Conservation (phyloP, 2,797 vertebrate species). For the Naso thynnoides region DNA sequence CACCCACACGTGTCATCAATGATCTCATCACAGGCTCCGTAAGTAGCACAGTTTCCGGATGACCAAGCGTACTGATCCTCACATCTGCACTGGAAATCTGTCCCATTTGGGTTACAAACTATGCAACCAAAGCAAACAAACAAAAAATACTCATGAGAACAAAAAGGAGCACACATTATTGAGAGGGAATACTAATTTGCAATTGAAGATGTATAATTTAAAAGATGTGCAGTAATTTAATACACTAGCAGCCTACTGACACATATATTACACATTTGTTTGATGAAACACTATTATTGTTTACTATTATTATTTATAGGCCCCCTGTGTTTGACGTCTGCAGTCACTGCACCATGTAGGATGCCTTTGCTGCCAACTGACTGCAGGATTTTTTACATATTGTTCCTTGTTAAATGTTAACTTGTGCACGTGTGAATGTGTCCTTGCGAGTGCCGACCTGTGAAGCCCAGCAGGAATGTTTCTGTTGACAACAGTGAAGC, state of each 20-base stretch:
- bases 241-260: neutral
- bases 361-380: neutral
- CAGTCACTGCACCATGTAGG: neutral
- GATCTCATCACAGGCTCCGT: constrained; percentile 63
- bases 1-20: constrained; percentile 72
- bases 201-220: neutral
- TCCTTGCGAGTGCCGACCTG: neutral
- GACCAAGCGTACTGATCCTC: constrained; percentile 86
- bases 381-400: neutral
- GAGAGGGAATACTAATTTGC: neutral
- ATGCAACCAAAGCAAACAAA: no score
- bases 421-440: neutral
- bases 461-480: neutral
- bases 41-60: constrained; percentile 58
- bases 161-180: neutral
- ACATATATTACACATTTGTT: neutral
- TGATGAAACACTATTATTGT: neutral
- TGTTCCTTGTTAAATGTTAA: constrained; percentile 9
- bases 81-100: constrained; percentile 82
- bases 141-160: neutral
- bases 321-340: neutral
- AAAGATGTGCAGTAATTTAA: neutral
- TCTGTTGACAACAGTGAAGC: neutral
- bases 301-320: neutral
- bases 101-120: constrained; percentile 83